Evolutionary conservation across 1,140 invertebrate species (phyloP).

Genomic region (Piezodorus guildinii): DNA sequence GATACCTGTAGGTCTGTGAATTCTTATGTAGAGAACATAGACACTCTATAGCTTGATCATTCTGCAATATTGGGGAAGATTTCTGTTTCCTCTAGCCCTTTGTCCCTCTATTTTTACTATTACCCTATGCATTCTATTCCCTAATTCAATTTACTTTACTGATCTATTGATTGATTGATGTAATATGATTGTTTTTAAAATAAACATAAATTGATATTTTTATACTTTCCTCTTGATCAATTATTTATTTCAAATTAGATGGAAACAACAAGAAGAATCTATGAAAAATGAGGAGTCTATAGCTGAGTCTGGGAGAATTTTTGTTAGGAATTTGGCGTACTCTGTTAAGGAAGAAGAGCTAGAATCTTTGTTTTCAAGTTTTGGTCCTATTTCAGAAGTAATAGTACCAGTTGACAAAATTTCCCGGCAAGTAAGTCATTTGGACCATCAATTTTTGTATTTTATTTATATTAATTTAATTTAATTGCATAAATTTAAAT

Average conservation of each 20-base stretch:
- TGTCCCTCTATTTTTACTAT: too few relatives aligned
- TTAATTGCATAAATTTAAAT: neutral
- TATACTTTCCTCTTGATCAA: too few relatives aligned
- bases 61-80: too few relatives aligned
- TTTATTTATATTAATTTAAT: neutral
- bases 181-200: too few relatives aligned
- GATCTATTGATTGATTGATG: too few relatives aligned
- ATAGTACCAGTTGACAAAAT: constrained; percentile 77
- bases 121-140: too few relatives aligned
- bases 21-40: too few relatives aligned
- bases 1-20: too few relatives aligned
- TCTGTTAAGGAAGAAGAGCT: constrained; percentile 79
- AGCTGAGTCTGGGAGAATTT: constrained; percentile 85
- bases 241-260: constrained; percentile 35
- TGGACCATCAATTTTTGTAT: neutral
- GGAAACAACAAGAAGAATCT: constrained; percentile 55
- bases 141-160: too few relatives aligned
- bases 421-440: constrained; percentile 40
- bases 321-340: constrained; percentile 88
- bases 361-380: constrained; percentile 71
- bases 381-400: constrained; percentile 81
- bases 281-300: constrained; percentile 67
- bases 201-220: too few relatives aligned
- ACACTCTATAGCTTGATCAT: too few relatives aligned
- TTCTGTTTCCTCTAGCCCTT: too few relatives aligned